phyloP scores from a whole-genome alignment of 2,113 vertebrate genomes.

The Rhodinocichla rosea region DNA sequence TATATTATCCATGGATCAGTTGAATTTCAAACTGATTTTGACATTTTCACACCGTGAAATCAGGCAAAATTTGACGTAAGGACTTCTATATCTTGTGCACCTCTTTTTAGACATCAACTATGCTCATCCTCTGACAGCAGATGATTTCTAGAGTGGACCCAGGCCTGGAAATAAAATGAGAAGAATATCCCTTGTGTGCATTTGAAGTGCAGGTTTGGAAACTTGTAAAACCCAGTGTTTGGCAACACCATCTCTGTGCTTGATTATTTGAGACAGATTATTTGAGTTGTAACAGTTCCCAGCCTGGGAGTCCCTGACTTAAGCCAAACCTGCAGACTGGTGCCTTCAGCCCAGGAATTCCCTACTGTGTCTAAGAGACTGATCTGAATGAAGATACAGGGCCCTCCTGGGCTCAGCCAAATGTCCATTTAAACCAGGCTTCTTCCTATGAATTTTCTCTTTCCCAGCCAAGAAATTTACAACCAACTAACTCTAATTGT shows the following conservation, averaged over 20 bases:
- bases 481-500: neutral
- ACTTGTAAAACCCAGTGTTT: fast-evolving
- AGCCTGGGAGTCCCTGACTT: neutral
- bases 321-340: fast-evolving
- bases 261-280: neutral
- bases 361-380: neutral
- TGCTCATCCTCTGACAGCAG: neutral
- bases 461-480: neutral
- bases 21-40: neutral
- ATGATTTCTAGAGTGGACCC: neutral
- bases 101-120: neutral
- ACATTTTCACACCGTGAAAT: fast-evolving
- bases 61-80: neutral
- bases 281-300: neutral
- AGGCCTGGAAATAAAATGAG: neutral
- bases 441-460: neutral
- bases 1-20: neutral
- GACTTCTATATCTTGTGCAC: neutral
- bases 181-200: neutral
- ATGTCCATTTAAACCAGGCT: neutral
- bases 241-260: fast-evolving
- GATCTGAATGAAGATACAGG: neutral
- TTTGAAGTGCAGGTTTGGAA: neutral
- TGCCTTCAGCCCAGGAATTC: neutral
- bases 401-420: neutral